phyloP scores from a whole-genome alignment of 2,888 invertebrate genomes.

The Arctia plantaginis region DNA sequence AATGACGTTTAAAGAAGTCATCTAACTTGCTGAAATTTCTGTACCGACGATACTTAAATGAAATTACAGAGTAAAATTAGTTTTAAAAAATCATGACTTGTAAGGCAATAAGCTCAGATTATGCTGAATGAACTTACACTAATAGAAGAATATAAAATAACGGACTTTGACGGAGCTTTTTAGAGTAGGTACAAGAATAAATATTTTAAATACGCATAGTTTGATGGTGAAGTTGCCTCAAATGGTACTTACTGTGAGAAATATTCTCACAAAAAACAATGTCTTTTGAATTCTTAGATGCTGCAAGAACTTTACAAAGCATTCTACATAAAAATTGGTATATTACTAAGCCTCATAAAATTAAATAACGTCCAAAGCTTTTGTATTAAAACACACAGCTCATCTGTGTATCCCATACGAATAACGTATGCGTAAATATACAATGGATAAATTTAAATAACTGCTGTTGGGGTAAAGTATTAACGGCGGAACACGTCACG shows the following conservation, averaged over 20 bases:
- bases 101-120: too few species aligned
- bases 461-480: slow-evolving; percentile 11
- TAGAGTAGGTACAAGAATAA: not conserved
- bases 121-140: too few species aligned
- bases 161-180: not conserved
- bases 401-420: not conserved
- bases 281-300: not conserved
- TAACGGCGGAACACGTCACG: slow-evolving; percentile 14
- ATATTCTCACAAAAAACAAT: not conserved
- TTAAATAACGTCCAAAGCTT: not conserved
- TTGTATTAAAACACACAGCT: slow-evolving; percentile 2
- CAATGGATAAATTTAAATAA: slow-evolving; percentile 13
- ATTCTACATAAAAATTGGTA: not conserved
- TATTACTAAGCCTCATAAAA: not conserved
- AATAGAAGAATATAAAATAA: too few species aligned
- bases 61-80: too few species aligned
- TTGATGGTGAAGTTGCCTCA: not conserved
- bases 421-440: slow-evolving; percentile 7
- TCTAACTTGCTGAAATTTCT: too few species aligned
- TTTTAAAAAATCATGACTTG: too few species aligned
- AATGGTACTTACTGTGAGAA: not conserved
- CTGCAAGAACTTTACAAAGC: not conserved
- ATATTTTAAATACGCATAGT: too few species aligned
- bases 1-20: not conserved
- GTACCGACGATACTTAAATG: too few species aligned